Evolutionary conservation across 2,113 vertebrate genomes (phyloP).

Genomic region (Percopsis transmontana): DNA sequence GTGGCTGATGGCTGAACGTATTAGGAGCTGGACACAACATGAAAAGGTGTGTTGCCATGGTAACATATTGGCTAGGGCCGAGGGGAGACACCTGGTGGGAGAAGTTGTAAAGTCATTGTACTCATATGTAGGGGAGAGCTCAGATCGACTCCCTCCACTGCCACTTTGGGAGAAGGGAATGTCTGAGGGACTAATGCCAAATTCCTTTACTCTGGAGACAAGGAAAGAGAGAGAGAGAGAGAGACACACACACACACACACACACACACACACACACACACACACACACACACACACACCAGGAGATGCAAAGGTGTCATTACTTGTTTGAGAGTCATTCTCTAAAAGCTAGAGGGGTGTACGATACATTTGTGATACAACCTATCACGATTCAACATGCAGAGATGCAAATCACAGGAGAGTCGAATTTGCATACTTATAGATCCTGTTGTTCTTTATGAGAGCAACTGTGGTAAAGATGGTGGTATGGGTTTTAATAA

Average conservation of each 20-base stretch:
- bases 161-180: slow-evolving; percentile 97
- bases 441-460: too few species aligned
- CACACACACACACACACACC: slow-evolving; percentile 62
- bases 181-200: slow-evolving; percentile 98
- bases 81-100: slow-evolving; percentile 75
- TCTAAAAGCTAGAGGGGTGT: too few species aligned
- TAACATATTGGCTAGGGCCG: slow-evolving; percentile 41
- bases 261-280: slow-evolving; percentile 14
- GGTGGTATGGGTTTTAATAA: too few species aligned
- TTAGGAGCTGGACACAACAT: slow-evolving; percentile 8
- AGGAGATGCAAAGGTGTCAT: background rate
- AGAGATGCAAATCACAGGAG: too few species aligned
- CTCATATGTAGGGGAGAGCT: slow-evolving; percentile 95
- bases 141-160: slow-evolving; percentile 88
- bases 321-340: background rate
- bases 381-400: too few species aligned
- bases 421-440: too few species aligned
- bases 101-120: slow-evolving; percentile 88
- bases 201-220: slow-evolving; percentile 97
- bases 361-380: too few species aligned
- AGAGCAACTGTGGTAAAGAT: too few species aligned
- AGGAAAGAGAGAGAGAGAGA: slow-evolving; percentile 69
- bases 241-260: slow-evolving; percentile 70
- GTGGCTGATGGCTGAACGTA: background rate
- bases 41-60: background rate